Base-by-base conservation (phyloP, 2,797 vertebrate genomes). In the Phrynocephalus vlangalii region DNA sequence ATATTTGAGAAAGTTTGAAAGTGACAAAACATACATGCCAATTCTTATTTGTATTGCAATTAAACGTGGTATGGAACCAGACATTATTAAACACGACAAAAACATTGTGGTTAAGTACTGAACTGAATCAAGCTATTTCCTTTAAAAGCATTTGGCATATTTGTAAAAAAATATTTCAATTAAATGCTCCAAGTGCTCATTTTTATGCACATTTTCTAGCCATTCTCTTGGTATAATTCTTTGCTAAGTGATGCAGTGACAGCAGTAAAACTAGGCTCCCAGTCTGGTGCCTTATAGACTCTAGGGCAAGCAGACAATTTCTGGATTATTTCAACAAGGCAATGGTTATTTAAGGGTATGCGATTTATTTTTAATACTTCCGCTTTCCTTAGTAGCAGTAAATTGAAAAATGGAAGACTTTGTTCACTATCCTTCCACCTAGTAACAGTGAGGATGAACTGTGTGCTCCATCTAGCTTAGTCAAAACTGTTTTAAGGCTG, bases 61-160 rank as follows among this genome's bases (percentile, higher is more conserved):
- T 60, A 60, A 60, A 60, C 83, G 86, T 91, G 89, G 92, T 78
- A 4, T 2, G 92, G 81, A 92, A 89, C 91, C 78, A 92, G 93
- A 66, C 81, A 90, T 92, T 93, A 90, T 93, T 92, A 91, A 92
- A 95, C 92, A 82, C 68, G 56, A 67, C 93, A 85, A 91, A 90
- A 91, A 70, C 89, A 81, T 82, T 93, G 84, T 90, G 60, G 93
- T 89, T 93, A 92, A 44, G 38, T 44, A 44, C 33, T 8, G 92
- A 89, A 92, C 84, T 87, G 72, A 95, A 90, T 94, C 5, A 48
- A 9, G 16, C 1, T 70, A 89, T 93, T 95, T 94, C 85, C 84
- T 93, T 84, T 90, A 84, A 88, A 83, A 94, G 93, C 87, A 90
- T 90, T 92, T 77, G 30, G 80, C 86, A 86, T 85, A 91, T 93